Evolutionary conservation across 2,888 invertebrate genomes (phyloP), one percentile per base, ranked within the genome.

Genomic region (Teinopalpus imperialis): DNA sequence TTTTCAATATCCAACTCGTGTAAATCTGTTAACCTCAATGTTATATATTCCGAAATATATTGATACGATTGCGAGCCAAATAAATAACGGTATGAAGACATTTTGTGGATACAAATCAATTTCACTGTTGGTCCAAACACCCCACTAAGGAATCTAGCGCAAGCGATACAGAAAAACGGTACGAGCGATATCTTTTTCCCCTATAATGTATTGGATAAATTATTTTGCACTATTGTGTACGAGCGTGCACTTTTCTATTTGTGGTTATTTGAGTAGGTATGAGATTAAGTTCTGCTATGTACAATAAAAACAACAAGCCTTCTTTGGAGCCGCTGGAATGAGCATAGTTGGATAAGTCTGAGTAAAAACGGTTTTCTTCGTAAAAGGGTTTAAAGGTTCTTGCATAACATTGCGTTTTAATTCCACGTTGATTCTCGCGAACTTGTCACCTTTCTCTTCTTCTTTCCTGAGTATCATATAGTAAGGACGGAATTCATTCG

Each of bases 361-460:
- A 0, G 87, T 85, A 50, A 59, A 69, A 0, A 61, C 71, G 7
- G 70, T 66, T 49, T 73, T 82, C 57, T 66, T 81, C 1, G 57
- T 69, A 42, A 87, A 87, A 0, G 82, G 83, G 51, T 87, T 86
- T 0, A 57, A n/a, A 0, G 69, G 61, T 14, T 76, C 77, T 0
- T 39, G 20, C 1, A 66, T 60, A 2, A 63, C 54, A 5, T 44
- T 57, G 49, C 77, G 77, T 52, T 83, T 86, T 29, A 87, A 61
- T 66, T 87, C 85, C 80, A 87, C 76, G 47, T 78, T 79, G 23
- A 87, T 77, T 48, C 68, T 72, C 1, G 82, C 85, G 50, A 65
- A 74, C 53, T 69, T 78, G 31, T 87, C 87, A 1, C 86, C 87
- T 48, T 87, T 86, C 43, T 87, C 86, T 53, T 87, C 87, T 57